A percentile compares a stretch with the other conserved stretches of the same genome.
phyloP scores from a whole-genome alignment of 2,113 vertebrate genomes.

The Cochlearius cochlearius region DNA sequence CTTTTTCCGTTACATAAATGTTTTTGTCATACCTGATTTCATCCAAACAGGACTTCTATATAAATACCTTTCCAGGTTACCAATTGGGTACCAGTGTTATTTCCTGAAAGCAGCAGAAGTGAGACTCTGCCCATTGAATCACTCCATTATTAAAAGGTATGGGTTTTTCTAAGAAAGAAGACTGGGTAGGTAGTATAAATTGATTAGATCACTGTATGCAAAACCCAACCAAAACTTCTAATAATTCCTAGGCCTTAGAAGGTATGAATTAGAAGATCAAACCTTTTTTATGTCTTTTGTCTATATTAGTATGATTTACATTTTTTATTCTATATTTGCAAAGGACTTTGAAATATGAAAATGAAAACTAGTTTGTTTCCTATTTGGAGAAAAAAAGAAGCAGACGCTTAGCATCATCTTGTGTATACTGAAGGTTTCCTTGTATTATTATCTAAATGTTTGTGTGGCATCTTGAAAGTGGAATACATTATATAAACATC shows the following conservation, averaged over 20 bases:
- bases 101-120: background rate
- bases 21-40: background rate
- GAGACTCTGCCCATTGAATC: background rate
- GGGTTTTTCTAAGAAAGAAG: background rate
- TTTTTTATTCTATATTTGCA: background rate
- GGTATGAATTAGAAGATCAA: background rate
- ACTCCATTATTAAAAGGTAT: background rate
- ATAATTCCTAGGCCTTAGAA: background rate
- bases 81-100: background rate
- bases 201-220: background rate
- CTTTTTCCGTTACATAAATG: background rate
- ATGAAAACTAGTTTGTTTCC: background rate
- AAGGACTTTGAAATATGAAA: background rate
- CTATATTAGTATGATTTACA: fast-evolving
- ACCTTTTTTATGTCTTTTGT: background rate
- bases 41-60: background rate
- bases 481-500: background rate
- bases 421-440: background rate
- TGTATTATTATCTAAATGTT: background rate
- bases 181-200: background rate
- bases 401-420: background rate
- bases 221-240: background rate
- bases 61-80: background rate
- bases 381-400: background rate
- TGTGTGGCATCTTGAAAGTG: background rate